Conservation (phyloP, 1,140 invertebrate genomes). For the Calycopis cecrops region DNA sequence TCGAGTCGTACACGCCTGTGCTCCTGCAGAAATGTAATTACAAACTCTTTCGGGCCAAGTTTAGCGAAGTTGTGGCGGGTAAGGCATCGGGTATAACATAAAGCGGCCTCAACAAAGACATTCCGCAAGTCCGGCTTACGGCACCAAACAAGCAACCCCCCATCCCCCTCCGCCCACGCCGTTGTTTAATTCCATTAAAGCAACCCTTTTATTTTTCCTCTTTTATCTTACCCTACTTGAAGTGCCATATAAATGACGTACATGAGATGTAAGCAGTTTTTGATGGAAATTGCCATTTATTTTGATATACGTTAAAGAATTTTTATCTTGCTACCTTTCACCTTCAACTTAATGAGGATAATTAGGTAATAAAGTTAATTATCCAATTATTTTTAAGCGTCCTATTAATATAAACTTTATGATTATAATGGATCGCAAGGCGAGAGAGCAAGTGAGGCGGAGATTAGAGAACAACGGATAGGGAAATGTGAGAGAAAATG, state of each 20-base stretch:
- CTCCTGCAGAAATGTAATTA: constrained; percentile 14
- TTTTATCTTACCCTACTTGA: constrained; percentile 67
- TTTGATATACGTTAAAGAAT: no score
- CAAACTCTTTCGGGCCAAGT: constrained; percentile 13
- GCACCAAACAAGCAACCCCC: constrained; percentile 26
- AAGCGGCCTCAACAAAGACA: constrained; percentile 59
- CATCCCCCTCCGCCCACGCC: constrained; percentile 32
- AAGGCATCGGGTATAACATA: constrained; percentile 25
- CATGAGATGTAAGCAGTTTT: no score
- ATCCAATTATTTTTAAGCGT: no score
- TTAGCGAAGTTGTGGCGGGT: constrained; percentile 14
- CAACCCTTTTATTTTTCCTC: constrained; percentile 68
- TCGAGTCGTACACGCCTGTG: constrained; percentile 25
- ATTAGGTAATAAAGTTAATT: no score
- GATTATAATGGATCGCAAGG: no score
- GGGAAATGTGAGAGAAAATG: no score
- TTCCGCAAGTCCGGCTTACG: constrained; percentile 62
- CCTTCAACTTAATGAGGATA: no score
- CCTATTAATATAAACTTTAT: no score
- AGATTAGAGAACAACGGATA: no score
- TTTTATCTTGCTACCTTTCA: no score
- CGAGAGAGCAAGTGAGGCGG: no score
- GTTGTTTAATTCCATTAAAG: constrained; percentile 72
- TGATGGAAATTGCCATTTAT: no score
- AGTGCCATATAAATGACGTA: constrained; percentile 30